Evolutionary conservation across 2,888 invertebrate genomes (phyloP).

Genomic region (Cephus nigrinus): DNA sequence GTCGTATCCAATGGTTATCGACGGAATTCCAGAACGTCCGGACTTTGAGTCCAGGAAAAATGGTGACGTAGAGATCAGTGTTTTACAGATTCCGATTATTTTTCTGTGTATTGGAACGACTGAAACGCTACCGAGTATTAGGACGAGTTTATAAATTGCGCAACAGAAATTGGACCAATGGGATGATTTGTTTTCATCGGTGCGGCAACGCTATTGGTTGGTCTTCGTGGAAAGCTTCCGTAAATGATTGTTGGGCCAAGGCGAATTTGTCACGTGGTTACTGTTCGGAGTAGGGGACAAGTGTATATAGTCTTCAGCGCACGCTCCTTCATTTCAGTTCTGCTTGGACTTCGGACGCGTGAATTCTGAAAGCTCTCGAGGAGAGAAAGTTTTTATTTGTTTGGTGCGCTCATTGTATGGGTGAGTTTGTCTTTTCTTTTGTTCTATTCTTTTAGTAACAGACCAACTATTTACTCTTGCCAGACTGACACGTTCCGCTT

Average conservation of each 20-base stretch:
- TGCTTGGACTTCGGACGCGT: slow-evolving; percentile 58
- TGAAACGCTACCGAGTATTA: neutral
- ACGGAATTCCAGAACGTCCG: neutral
- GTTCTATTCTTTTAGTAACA: neutral
- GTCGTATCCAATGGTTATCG: neutral
- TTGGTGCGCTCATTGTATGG: slow-evolving; percentile 66
- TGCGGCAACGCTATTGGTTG: neutral
- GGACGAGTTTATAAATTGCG: neutral
- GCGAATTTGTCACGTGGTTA: neutral
- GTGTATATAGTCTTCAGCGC: slow-evolving; percentile 51
- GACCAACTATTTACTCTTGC: neutral
- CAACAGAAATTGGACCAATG: neutral
- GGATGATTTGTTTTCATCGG: neutral
- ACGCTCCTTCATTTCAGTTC: slow-evolving; percentile 53
- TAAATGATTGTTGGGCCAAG: neutral
- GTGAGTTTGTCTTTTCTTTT: slow-evolving; percentile 42
- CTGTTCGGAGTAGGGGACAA: neutral
- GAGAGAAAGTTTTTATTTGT: slow-evolving; percentile 63
- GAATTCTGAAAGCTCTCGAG: slow-evolving; percentile 43
- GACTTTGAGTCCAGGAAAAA: neutral
- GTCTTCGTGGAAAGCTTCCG: neutral
- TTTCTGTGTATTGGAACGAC: neutral
- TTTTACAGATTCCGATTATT: neutral
- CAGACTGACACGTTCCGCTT: neutral
- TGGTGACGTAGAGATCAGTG: neutral